Conservation (phyloP, 2,888 invertebrate genomes). For the Nowickia ferox region DNA sequence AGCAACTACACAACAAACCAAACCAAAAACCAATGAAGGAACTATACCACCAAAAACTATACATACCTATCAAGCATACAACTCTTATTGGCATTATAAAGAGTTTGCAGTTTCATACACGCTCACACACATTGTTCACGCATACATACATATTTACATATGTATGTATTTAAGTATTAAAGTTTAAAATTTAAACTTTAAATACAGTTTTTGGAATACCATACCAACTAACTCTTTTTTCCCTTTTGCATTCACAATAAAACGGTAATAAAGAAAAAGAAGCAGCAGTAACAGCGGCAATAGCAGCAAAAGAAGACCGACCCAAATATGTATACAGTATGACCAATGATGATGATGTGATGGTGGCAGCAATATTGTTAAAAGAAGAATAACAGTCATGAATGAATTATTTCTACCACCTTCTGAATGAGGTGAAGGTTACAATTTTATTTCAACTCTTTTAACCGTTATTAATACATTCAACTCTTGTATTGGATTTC, state of each 20-base stretch:
- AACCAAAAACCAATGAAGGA: conserved; percentile 39
- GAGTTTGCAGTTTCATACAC: conserved; percentile 6
- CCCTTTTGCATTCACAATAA: conserved; percentile 16
- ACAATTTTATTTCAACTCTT: conserved; percentile 3
- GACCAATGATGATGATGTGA: conserved; percentile 7
- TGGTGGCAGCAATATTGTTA: conserved; percentile 7
- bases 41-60: conserved; percentile 45
- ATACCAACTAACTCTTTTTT: conserved; percentile 9
- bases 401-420: conserved; percentile 14
- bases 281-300: conserved; percentile 2
- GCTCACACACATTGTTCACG: neutral
- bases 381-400: conserved; percentile 2
- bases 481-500: neutral
- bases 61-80: neutral
- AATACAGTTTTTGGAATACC: conserved; percentile 10
- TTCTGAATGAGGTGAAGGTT: conserved; percentile 30
- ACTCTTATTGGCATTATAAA: conserved; percentile 15
- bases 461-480: conserved; percentile 12
- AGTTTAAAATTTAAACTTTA: too few relatives aligned
- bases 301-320: conserved; percentile 6
- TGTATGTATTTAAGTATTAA: too few relatives aligned
- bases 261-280: conserved; percentile 25
- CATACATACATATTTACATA: neutral
- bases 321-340: neutral
- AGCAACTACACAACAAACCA: conserved; percentile 40